Evolutionary conservation across 1,140 invertebrate species (phyloP), one percentile per base, ranked within the genome.

Genomic region (Steinernema khuongi): DNA sequence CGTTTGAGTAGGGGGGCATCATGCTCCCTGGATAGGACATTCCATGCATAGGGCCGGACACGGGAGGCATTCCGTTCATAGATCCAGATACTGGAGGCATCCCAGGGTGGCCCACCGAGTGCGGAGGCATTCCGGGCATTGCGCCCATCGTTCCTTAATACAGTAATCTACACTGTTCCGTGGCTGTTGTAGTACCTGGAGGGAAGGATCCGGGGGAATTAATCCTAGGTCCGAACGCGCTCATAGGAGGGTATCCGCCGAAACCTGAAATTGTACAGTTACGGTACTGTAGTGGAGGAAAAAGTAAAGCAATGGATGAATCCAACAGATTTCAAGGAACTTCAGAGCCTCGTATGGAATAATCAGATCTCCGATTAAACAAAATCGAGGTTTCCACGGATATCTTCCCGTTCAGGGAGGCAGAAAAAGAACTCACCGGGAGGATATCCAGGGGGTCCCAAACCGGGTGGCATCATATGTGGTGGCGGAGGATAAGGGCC

Each of bases 111-210:
- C 50, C 14, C 26, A 7, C 50, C 50, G 50, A 60, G 4, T 14
- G 4, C 50, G 50, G 50, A 11, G 50, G 50, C 50, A 60, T 60
- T 60, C 50, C 50, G 50, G 7, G 7, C 50, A 60, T 60, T 60
- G 50, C 50, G 26, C 50, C 50, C 4, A 22, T 11, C 50, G 11
- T 60, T 14, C 11, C 14, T n/a, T 26, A 11, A 2, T 60, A n/a
- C n/a, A 7, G 26, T 17, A 60, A 60, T 60, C n/a, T 41, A 41
- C 7, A 41, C 7, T n/a, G 7, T 11, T 11, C 7, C 36, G 36
- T 41, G 7, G n/a, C 36, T n/a, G 36, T n/a, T 41, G n/a, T n/a
- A n/a, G n/a, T 41, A 41, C 36, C 36, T 11, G 36, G 36, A 7
- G 36, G 36, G 36, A 41, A 41, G 7, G 7, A 7, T 11, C 36